These are phyloP conservation scores for Tupaia chinensis DNA, from an alignment of 2,113 vertebrate genomes.

Conservation along the genomic window DNA sequence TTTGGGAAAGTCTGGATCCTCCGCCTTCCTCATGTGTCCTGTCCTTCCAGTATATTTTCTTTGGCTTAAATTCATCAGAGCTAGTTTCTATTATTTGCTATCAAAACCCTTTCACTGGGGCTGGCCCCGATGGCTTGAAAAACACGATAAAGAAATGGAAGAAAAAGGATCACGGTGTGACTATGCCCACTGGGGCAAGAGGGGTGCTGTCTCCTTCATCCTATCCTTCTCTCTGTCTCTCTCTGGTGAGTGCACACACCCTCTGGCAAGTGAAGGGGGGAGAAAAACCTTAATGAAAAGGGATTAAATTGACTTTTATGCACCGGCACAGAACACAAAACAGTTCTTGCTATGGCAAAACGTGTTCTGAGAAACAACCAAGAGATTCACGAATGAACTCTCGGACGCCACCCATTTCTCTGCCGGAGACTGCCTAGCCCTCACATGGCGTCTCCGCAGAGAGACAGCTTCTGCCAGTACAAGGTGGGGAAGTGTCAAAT, in stretches of 20 bases:
- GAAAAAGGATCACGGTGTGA: too few species aligned
- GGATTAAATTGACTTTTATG: neutral
- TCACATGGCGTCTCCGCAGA: constrained; percentile 41
- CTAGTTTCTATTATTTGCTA: neutral
- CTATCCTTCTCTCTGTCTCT: too few species aligned
- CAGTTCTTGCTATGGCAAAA: neutral
- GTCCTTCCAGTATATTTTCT: neutral
- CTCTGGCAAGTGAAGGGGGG: too few species aligned
- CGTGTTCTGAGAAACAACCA: neutral
- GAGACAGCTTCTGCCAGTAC: constrained; percentile 81
- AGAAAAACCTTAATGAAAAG: neutral
- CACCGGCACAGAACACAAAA: neutral
- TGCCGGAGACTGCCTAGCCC: neutral
- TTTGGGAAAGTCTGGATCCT: neutral
- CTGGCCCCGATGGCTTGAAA: too few species aligned
- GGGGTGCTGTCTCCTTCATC: too few species aligned
- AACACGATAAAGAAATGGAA: too few species aligned
- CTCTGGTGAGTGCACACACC: too few species aligned
- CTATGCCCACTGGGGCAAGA: too few species aligned
- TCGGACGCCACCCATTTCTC: constrained; percentile 34
- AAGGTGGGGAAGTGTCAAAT: constrained; percentile 83
- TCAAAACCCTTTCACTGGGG: neutral
- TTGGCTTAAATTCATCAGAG: neutral
- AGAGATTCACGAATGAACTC: neutral
- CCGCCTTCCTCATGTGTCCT: neutral